A percentile compares a stretch with the other conserved stretches of the same genome.
These are phyloP conservation scores for Paratrypauchen microcephalus DNA, from an alignment of 2,797 vertebrate species.

Conservation along the genomic window DNA sequence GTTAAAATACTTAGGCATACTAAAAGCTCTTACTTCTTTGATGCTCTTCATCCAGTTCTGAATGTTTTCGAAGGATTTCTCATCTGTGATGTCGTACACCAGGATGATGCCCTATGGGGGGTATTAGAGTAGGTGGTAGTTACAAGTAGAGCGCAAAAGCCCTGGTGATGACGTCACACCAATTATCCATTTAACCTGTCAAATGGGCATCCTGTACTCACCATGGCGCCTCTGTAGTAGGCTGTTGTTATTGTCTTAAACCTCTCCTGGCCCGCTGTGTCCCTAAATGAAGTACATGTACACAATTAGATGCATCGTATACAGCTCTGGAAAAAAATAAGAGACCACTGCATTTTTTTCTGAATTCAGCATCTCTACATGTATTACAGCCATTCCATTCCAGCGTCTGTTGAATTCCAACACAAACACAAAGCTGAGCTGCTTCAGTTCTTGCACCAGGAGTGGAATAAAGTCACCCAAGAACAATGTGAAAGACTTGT, in stretches of 20 bases:
- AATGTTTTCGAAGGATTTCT: conserved; percentile 94
- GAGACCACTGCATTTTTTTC: too few species aligned
- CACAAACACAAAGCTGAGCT: too few species aligned
- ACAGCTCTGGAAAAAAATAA: too few species aligned
- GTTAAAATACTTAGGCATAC: too few species aligned
- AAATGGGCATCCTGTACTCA: conserved; percentile 55
- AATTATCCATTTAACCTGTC: conserved; percentile 38
- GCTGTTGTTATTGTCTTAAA: conserved; percentile 97
- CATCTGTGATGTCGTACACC: conserved; percentile 95
- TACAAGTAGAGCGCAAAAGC: conserved; percentile 28
- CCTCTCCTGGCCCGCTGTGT: conserved; percentile 95
- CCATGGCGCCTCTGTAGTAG: conserved; percentile 94
- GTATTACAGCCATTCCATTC: too few species aligned
- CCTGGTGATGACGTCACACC: conserved; percentile 27
- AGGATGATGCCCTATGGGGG: conserved; percentile 88
- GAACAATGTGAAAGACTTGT: too few species aligned
- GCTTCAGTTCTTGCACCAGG: too few species aligned
- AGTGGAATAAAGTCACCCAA: too few species aligned
- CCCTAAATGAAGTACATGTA: conserved; percentile 75
- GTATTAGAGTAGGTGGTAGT: conserved; percentile 23
- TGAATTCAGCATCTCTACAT: too few species aligned
- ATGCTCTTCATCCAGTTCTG: conserved; percentile 99
- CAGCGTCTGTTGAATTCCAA: too few species aligned
- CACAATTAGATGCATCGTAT: conserved; percentile 5
- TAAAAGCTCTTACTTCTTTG: conserved; percentile 79